Conservation (phyloP, 2,888 invertebrate species). For the Sceliomorpha sp. region DNA sequence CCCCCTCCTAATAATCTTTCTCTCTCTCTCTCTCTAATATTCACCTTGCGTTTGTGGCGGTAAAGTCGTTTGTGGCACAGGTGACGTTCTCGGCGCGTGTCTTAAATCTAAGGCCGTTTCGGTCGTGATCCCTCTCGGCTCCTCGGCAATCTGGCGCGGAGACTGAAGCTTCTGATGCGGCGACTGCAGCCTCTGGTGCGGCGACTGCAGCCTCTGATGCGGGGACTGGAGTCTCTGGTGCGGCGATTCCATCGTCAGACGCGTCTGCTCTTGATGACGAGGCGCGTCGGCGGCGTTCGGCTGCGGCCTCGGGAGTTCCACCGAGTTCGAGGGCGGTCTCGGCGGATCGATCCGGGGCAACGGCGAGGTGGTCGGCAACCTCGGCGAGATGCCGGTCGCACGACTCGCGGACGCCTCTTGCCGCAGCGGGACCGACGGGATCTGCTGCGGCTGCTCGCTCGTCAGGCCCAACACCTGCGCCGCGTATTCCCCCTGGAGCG, state of each 20-base stretch:
- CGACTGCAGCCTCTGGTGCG: constrained; percentile 72
- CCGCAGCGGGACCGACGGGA: too few relatives aligned
- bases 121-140: too few relatives aligned
- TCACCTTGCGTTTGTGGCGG: constrained; percentile 73
- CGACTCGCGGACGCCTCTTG: too few relatives aligned
- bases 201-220: constrained; percentile 75
- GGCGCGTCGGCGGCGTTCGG: constrained; percentile 69
- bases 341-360: constrained; percentile 72
- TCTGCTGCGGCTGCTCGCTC: constrained; percentile 83
- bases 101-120: constrained; percentile 73
- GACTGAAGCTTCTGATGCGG: too few relatives aligned
- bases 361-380: constrained; percentile 72
- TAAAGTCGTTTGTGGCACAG: constrained; percentile 68
- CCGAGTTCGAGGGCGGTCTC: constrained; percentile 73
- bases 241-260: constrained; percentile 75
- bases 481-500: constrained; percentile 94
- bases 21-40: too few relatives aligned
- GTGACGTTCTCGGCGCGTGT: constrained; percentile 73
- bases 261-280: constrained; percentile 72
- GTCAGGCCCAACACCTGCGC: constrained; percentile 91
- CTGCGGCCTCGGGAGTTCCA: constrained; percentile 72
- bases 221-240: constrained; percentile 75
- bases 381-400: constrained; percentile 72
- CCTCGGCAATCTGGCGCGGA: too few relatives aligned
- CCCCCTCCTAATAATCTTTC: too few relatives aligned